These are phyloP conservation scores for Luscinia megarhynchos DNA, from an alignment of 2,797 vertebrate species.

Conservation along the genomic window DNA sequence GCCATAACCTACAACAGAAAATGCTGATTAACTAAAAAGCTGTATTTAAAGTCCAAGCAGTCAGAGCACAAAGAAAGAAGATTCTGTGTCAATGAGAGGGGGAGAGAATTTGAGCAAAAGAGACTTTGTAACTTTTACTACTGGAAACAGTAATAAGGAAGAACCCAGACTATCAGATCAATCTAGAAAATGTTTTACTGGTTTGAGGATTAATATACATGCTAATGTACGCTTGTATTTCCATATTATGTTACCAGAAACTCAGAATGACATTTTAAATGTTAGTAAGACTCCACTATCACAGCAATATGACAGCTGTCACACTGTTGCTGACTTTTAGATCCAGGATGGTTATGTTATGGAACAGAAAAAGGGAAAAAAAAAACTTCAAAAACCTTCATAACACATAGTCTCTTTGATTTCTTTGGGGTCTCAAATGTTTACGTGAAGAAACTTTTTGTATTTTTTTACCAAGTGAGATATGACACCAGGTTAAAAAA, in stretches of 20 bases:
- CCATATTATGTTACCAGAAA: neutral
- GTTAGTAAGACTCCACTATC: neutral
- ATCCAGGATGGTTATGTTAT: neutral
- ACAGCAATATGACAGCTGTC: slow-evolving; percentile 13
- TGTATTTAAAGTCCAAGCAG: neutral
- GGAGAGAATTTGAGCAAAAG: neutral
- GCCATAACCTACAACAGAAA: neutral
- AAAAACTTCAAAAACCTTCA: neutral
- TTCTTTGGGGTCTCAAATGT: neutral
- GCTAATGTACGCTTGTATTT: neutral
- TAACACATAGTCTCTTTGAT: neutral
- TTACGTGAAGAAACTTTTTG: neutral
- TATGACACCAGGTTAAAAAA: neutral
- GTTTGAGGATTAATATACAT: neutral
- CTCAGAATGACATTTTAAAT: neutral
- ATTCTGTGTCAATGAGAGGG: rapidly evolving
- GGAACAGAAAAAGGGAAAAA: neutral
- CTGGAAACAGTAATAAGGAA: neutral
- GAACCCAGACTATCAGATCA: neutral
- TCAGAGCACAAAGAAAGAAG: neutral
- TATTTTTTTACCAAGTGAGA: neutral
- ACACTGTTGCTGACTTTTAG: neutral
- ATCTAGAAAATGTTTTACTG: neutral
- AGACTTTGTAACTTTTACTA: neutral
- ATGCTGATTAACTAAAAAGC: neutral